Base-by-base conservation (phyloP, 2,888 invertebrate species). In the Adineta ricciae region DNA sequence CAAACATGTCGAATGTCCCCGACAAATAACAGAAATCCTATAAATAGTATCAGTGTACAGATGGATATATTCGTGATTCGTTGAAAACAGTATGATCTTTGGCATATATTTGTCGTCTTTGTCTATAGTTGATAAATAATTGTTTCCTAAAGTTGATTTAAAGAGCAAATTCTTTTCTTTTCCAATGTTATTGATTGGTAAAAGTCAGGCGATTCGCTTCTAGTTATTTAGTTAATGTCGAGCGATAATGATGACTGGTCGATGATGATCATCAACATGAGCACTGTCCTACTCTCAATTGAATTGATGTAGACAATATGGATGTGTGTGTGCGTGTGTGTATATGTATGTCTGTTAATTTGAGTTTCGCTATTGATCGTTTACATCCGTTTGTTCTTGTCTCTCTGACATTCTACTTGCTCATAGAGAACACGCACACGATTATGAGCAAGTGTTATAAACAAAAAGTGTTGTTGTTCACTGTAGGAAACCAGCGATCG, bases 391-490 rank as follows among this genome's bases (percentile, higher is more conserved):
- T 64, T 64, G 14, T 64, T 19, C 19, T 36, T 64, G 52, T 64
- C 64, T 64, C 19, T 64, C 64, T 64, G 64, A 64, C 64, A 64
- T 64, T 64, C 64, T 64, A 64, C 64, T 64, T 64, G 64, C 32
- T 64, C 64, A 64, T 27, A 64, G 14, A 64, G 27, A 64, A 64
- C 64, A 64, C 19, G 64, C 64, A 64, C 36, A 64, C 64, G 64
- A 64, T 64, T 64, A 64, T 64, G 32, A 64, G 64, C 64, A 64
- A 64, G 64, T 64, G 64, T 64, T 64, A 64, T 64, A 64, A 64
- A 64, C 64, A 64, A 64, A 64, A 64, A 64, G 32, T 64, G 64
- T 64, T 64, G 64, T 64, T 64, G 64, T 64, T 64, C 64, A 64
- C 64, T 64, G 64, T 64, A 19, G 64, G 64, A 64, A 64, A 64